These are phyloP conservation scores for Elachura formosa DNA, from an alignment of 2,113 vertebrate species.

Conservation along the genomic window DNA sequence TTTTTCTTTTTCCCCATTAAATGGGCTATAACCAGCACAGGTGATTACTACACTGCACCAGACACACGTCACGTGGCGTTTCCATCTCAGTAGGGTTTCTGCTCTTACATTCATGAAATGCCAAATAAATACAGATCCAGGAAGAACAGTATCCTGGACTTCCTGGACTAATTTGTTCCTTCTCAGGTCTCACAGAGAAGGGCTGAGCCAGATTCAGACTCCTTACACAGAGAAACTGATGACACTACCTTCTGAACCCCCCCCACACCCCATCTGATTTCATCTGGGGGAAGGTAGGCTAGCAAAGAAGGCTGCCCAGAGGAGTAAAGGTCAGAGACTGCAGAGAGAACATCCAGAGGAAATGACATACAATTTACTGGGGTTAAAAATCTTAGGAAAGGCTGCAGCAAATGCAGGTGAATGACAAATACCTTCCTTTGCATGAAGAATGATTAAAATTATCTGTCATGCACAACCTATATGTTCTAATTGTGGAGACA, in stretches of 20 bases:
- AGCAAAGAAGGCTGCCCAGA: background rate
- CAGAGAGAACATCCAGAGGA: background rate
- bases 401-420: background rate
- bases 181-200: background rate
- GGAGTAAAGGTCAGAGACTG: background rate
- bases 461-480: background rate
- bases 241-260: background rate
- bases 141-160: background rate
- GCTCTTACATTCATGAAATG: background rate
- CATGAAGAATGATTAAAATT: background rate
- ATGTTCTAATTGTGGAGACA: background rate
- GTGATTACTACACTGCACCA: background rate
- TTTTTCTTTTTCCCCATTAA: background rate
- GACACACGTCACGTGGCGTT: rapidly evolving
- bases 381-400: background rate
- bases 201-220: background rate
- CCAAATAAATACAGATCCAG: background rate
- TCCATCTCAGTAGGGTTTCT: background rate
- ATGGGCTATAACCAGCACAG: background rate
- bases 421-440: background rate
- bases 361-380: background rate
- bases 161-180: background rate
- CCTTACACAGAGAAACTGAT: background rate
- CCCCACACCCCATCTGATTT: rapidly evolving
- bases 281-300: background rate